These are phyloP conservation scores for Lanius collurio DNA, from an alignment of 2,113 vertebrate species.

Conservation along the genomic window DNA sequence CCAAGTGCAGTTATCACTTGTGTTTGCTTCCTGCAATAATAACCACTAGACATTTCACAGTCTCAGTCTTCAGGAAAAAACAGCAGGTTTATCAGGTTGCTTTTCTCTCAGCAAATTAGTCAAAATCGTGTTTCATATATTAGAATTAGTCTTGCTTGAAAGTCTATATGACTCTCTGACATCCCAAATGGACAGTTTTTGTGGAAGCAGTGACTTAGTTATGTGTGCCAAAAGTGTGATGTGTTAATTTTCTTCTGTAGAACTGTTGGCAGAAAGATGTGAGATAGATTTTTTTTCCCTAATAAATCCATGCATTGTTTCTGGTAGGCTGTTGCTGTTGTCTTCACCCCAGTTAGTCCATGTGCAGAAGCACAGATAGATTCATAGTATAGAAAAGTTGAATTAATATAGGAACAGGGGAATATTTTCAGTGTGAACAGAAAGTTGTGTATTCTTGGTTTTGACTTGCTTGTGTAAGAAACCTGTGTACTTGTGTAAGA, in stretches of 20 bases:
- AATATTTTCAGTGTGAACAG: background rate
- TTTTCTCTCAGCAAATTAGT: background rate
- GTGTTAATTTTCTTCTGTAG: background rate
- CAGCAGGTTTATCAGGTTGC: rapidly evolving
- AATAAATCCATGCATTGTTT: background rate
- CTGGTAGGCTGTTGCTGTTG: background rate
- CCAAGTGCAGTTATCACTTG: background rate
- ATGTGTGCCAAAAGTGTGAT: background rate
- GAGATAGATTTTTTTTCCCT: background rate
- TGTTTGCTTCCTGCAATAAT: background rate
- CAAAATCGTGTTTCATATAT: background rate
- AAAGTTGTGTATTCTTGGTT: background rate
- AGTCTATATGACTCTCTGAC: background rate
- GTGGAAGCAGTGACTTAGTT: background rate
- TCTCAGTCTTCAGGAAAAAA: background rate
- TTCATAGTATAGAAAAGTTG: background rate
- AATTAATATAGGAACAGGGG: background rate
- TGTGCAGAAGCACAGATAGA: background rate
- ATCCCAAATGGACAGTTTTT: background rate
- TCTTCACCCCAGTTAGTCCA: background rate
- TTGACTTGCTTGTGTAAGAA: background rate
- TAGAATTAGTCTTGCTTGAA: background rate
- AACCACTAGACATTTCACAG: background rate
- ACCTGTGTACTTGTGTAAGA: background rate
- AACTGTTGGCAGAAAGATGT: background rate